Evolutionary conservation across 2,113 vertebrate species (phyloP), one percentile per base, ranked within the genome.

Genomic region (Ptilorrhoa leucosticta): DNA sequence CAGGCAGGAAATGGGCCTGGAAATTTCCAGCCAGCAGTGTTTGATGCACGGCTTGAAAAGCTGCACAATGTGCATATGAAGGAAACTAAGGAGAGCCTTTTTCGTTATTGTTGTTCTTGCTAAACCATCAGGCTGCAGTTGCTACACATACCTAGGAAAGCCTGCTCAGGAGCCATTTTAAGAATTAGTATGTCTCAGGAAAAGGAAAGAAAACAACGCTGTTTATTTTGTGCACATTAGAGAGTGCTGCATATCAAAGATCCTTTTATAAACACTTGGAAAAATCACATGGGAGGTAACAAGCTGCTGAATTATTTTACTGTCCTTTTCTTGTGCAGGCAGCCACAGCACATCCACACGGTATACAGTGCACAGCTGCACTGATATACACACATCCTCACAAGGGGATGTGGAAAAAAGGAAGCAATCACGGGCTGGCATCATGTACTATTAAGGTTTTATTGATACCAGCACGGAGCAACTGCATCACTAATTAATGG

Each of bases 1-100:
- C 91, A 95, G 85, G 92, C 90, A 97, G 94, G 97, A 97, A 97
- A 95, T 24, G 50, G 93, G 89, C 94, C 94, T 96, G 93, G 81
- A 96, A 96, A 97, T 96, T 94, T 97, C 94, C 91, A 96, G 93
- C 81, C 83, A 16, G 93, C 21, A 4, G 40, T 83, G 91, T 94
- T 91, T 86, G 90, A 96, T 97, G 93, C 93, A 73, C 83, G 47
- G 75, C 83, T 95, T 76, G 65, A 82, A 94, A 97, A 97, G 68
- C 93, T 88, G 93, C 93, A 85, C 53, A 17, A 83, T 58, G 63
- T 87, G 92, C 93, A 83, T 87, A 90, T 75, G 83, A 93, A 91
- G 84, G 92, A 95, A 95, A 97, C 10, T 84, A 94, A 80, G 73
- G 79, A 89, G 64, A 95, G 76, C 48, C 37, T 69, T 89, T 93